phyloP scores from a whole-genome alignment of 2,797 vertebrate genomes.

The Zenarchopterus dispar region DNA sequence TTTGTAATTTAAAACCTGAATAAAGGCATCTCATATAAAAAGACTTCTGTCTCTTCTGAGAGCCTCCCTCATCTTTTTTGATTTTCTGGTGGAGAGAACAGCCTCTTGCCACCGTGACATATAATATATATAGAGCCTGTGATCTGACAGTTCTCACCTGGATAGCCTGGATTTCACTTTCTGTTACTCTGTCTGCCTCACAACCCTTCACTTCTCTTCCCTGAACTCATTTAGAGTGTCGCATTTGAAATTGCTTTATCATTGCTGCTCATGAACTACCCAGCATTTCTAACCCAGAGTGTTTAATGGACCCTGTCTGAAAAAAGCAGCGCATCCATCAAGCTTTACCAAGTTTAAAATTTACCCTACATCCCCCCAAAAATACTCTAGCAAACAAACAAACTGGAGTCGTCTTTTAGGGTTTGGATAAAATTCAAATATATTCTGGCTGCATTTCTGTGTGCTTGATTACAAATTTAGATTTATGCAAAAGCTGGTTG shows the following conservation, averaged over 20 bases:
- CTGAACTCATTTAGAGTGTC: constrained; percentile 23
- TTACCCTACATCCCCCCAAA: background rate
- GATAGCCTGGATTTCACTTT: constrained; percentile 51
- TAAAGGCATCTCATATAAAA: constrained; percentile 13
- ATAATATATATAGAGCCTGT: constrained; percentile 38
- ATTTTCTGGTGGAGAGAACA: constrained; percentile 45
- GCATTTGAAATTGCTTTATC: constrained; percentile 29
- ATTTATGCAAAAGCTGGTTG: background rate
- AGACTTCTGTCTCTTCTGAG: constrained; percentile 22
- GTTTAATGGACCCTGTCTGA: constrained; percentile 6
- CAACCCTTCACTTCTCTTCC: constrained; percentile 15
- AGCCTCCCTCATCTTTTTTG: constrained; percentile 38
- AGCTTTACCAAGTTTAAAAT: constrained; percentile 1
- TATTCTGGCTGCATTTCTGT: background rate
- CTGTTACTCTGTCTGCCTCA: constrained; percentile 35
- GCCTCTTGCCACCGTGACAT: constrained; percentile 41
- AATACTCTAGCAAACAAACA: background rate
- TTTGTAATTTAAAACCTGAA: constrained; percentile 9
- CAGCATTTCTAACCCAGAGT: constrained; percentile 6
- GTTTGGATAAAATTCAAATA: background rate
- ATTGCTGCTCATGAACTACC: constrained; percentile 6
- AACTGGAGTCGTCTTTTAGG: too few relatives aligned
- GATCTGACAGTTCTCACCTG: constrained; percentile 53
- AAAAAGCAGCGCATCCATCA: constrained; percentile 10
- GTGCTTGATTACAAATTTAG: constrained; percentile 8